Conservation (phyloP, 2,113 vertebrate genomes). For the Rhinichthys klamathensis region DNA sequence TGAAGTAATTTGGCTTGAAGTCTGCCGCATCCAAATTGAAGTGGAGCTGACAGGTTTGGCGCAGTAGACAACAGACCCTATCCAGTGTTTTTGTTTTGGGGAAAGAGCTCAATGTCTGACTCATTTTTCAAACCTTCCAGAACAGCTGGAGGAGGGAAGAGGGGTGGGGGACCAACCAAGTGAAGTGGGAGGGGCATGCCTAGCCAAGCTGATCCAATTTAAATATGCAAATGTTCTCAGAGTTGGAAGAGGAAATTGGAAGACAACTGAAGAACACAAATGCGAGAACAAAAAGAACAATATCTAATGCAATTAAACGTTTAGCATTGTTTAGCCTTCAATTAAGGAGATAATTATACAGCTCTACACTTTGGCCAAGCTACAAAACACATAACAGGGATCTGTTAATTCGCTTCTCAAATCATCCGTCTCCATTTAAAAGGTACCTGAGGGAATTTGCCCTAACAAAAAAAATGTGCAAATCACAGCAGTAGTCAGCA, state of each 20-base stretch:
- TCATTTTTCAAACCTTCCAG: conserved; percentile 45
- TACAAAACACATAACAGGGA: conserved; percentile 13
- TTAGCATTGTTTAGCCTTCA: conserved; percentile 55
- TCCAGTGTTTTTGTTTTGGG: conserved; percentile 42
- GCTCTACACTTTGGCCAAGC: conserved; percentile 23
- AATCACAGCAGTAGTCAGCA: background rate
- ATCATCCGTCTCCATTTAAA: background rate
- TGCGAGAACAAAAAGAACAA: conserved; percentile 11
- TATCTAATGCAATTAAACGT: conserved; percentile 61
- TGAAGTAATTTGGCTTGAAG: conserved; percentile 21
- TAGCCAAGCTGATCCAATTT: conserved; percentile 69
- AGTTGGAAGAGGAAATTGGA: conserved; percentile 52
- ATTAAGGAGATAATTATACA: conserved; percentile 58
- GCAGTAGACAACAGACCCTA: background rate
- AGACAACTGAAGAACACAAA: conserved; percentile 54
- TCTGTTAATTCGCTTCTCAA: conserved; percentile 7
- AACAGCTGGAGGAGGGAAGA: conserved; percentile 49
- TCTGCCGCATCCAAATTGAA: conserved; percentile 42
- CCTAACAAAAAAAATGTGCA: background rate
- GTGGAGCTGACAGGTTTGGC: conserved; percentile 39
- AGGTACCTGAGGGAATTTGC: background rate
- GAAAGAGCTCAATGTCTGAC: conserved; percentile 28
- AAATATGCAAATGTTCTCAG: conserved; percentile 70
- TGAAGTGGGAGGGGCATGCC: conserved; percentile 49
- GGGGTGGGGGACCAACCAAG: conserved; percentile 22